Percentiles rank a stretch among this genome's conserved stretches.
Conservation (phyloP, 2,113 vertebrate genomes). For the Craseonycteris thonglongyai region DNA sequence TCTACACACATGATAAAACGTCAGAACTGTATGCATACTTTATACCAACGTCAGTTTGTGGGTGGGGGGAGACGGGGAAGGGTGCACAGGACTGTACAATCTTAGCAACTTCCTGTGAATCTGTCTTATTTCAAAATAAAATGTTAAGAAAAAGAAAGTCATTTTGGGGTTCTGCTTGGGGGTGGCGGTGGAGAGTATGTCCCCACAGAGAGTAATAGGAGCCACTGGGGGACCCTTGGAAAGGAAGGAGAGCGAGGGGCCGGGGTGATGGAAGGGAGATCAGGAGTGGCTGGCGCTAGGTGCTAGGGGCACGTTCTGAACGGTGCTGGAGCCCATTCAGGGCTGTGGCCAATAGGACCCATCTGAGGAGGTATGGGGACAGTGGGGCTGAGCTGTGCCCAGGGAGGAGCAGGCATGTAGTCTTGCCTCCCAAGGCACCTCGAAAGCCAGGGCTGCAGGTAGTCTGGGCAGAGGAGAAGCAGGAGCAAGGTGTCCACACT, state of each 20-base stretch:
- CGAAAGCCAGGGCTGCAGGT: background rate
- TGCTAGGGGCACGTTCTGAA: background rate
- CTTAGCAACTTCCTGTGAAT: background rate
- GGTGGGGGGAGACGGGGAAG: background rate
- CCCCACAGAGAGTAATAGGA: background rate
- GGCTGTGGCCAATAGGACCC: background rate
- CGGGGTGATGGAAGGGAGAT: constrained; percentile 10
- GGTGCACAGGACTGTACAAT: background rate
- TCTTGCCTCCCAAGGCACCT: background rate
- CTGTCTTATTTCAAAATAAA: background rate
- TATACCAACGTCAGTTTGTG: background rate
- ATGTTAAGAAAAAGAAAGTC: background rate
- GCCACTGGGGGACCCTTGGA: background rate
- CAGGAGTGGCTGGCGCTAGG: background rate
- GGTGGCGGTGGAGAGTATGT: accelerated
- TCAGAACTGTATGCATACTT: too few relatives aligned
- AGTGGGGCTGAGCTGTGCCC: background rate
- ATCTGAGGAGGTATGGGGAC: background rate
- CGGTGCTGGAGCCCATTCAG: background rate
- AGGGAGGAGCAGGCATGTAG: background rate
- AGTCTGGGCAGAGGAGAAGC: too few relatives aligned
- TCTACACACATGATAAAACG: background rate
- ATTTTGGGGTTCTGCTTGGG: background rate
- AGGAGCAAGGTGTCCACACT: too few relatives aligned
- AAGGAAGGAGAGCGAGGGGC: background rate